phyloP scores from a whole-genome alignment of 2,888 invertebrate genomes.

The Drosophila niveifrons region DNA sequence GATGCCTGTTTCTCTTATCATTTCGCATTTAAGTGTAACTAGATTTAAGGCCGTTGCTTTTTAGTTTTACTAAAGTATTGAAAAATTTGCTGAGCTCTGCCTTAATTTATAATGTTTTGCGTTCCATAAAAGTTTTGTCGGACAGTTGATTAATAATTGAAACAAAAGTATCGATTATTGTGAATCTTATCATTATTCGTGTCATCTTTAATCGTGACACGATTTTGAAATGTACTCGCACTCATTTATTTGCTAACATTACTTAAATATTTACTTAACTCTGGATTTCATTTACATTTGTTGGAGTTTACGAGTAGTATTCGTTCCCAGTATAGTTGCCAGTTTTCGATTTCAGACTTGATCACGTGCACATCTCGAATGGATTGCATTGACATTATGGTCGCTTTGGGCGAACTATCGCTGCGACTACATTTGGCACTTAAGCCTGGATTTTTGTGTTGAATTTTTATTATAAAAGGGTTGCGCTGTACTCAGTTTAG shows the following conservation, averaged over 20 bases:
- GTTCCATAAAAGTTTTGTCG: too few relatives aligned
- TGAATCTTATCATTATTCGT: too few relatives aligned
- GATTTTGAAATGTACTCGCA: background rate
- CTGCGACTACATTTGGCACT: constrained; percentile 69
- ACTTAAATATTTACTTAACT: constrained; percentile 4
- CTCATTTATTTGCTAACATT: background rate
- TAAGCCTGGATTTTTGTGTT: constrained; percentile 59
- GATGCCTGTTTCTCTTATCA: too few relatives aligned
- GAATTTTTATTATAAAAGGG: constrained; percentile 70
- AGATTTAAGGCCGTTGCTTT: too few relatives aligned
- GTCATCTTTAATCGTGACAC: background rate
- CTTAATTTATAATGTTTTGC: too few relatives aligned
- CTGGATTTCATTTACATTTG: too few relatives aligned
- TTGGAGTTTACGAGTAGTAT: background rate
- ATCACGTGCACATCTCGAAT: constrained; percentile 50
- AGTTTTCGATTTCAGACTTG: background rate
- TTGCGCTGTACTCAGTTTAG: constrained; percentile 42
- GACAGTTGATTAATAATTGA: too few relatives aligned
- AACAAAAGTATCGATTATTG: too few relatives aligned
- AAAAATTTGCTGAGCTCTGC: too few relatives aligned
- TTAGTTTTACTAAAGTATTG: too few relatives aligned
- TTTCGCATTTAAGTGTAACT: too few relatives aligned
- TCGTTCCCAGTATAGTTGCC: background rate
- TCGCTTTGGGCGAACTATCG: constrained; percentile 40
- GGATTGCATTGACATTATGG: constrained; percentile 34